phyloP scores from a whole-genome alignment of 2,888 invertebrate species.

The Xylota segnis region DNA sequence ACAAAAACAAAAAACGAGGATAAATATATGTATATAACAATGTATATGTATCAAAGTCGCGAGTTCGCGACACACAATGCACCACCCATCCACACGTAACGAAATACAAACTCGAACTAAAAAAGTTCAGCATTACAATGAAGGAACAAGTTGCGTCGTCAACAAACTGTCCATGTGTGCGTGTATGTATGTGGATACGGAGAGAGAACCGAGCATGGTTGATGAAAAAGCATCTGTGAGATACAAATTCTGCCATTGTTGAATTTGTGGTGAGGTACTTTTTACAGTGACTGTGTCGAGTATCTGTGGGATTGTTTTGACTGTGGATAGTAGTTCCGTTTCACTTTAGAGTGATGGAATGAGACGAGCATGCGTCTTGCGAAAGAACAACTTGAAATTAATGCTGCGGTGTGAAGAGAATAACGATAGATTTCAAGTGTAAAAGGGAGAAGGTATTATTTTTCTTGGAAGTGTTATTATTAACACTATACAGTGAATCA shows the following conservation, averaged over 20 bases:
- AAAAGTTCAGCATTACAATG: conserved; percentile 61
- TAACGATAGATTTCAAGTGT: conserved; percentile 46
- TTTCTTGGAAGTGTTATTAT: conserved; percentile 31
- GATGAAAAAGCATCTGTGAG: conserved; percentile 47
- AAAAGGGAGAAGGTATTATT: conserved; percentile 43
- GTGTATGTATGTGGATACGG: not conserved
- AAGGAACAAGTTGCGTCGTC: conserved; percentile 70
- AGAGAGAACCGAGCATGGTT: conserved; percentile 15
- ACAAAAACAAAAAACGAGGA: conserved; percentile 28
- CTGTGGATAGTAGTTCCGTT: conserved; percentile 49
- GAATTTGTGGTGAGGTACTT: conserved; percentile 38
- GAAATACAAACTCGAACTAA: conserved; percentile 84
- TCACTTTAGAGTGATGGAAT: conserved; percentile 50
- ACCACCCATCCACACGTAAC: conserved; percentile 82
- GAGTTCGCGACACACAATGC: conserved; percentile 79
- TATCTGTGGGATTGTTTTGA: conserved; percentile 68
- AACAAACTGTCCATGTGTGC: conserved; percentile 27
- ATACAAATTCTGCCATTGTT: conserved; percentile 11
- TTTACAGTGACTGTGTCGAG: conserved; percentile 39
- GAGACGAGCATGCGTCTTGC: conserved; percentile 68
- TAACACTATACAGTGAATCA: conserved; percentile 53
- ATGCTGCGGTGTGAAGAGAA: conserved; percentile 40
- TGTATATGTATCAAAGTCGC: conserved; percentile 78
- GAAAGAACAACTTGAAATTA: conserved; percentile 14
- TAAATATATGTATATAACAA: conserved; percentile 47